Percentiles rank a stretch among this genome's conserved stretches.
Conservation (phyloP, 2,888 invertebrate genomes). For the Lamellibrachia columna region DNA sequence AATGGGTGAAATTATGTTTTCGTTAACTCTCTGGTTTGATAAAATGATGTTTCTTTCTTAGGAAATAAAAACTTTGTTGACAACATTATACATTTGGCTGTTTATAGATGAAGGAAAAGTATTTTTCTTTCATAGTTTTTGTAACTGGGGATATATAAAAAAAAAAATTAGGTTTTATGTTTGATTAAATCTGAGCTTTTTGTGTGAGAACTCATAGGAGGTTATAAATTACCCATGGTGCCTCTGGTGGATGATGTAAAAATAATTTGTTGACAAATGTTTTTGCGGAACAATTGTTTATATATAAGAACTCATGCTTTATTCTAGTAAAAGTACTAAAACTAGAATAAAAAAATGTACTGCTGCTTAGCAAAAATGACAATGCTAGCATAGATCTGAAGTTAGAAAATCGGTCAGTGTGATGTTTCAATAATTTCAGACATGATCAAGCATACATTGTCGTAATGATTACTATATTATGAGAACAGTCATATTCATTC, state of each 20-base stretch:
- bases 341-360: too few species aligned
- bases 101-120: neutral
- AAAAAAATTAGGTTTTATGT: neutral
- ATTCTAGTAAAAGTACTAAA: too few species aligned
- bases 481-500: neutral
- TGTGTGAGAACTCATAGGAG: neutral
- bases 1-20: neutral
- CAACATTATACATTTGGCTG: neutral
- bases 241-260: too few species aligned
- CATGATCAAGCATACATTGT: too few species aligned
- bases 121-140: neutral
- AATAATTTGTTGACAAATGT: too few species aligned
- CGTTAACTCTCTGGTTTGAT: neutral
- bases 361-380: too few species aligned
- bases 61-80: neutral
- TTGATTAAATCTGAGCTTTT: neutral
- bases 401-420: too few species aligned
- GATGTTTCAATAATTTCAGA: too few species aligned
- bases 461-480: neutral
- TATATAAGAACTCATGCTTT: too few species aligned
- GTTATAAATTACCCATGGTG: too few species aligned
- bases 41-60: neutral
- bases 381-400: too few species aligned
- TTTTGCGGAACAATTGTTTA: too few species aligned
- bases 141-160: neutral